Percentiles rank a stretch among this genome's conserved stretches.
phyloP scores from a whole-genome alignment of 2,888 invertebrate species.

The Anagyrus pseudococci region DNA sequence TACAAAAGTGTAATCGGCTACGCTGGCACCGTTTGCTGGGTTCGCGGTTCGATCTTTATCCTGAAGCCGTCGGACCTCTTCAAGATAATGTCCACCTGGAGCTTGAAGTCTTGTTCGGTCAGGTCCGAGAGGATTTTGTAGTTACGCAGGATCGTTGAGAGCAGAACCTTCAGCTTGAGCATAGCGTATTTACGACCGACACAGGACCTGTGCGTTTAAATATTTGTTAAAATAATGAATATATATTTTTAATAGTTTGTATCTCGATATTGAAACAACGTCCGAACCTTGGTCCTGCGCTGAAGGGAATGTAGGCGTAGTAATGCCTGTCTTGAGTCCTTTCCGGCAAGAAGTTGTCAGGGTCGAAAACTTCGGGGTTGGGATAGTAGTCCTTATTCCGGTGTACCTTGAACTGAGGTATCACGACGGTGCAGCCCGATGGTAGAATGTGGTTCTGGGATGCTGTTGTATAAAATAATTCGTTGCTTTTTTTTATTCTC shows the following conservation, averaged over 20 bases:
- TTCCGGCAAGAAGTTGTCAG: conserved; percentile 86
- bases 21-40: conserved; percentile 44
- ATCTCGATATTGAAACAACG: background rate
- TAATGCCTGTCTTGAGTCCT: conserved; percentile 79
- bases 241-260: background rate
- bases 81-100: conserved; percentile 79
- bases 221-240: background rate
- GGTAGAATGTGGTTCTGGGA: conserved; percentile 73
- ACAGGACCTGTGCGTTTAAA: conserved; percentile 62
- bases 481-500: conserved; percentile 7
- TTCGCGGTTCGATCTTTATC: conserved; percentile 74
- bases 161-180: conserved; percentile 79
- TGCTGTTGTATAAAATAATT: conserved; percentile 62
- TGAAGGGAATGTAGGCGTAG: conserved; percentile 83
- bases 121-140: conserved; percentile 75
- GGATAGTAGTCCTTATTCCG: conserved; percentile 76
- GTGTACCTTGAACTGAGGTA: conserved; percentile 74
- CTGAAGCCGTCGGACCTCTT: conserved; percentile 80
- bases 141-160: conserved; percentile 77
- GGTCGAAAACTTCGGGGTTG: conserved; percentile 79
- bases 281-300: conserved; percentile 74
- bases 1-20: conserved; percentile 15
- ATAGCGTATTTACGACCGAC: conserved; percentile 81
- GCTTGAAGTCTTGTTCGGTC: conserved; percentile 72
- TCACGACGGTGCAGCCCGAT: conserved; percentile 72